Percentiles rank a stretch among this genome's conserved stretches.
Evolutionary conservation across 1,140 invertebrate species (phyloP).

Genomic region (Brachionus asplanchnoidis): DNA sequence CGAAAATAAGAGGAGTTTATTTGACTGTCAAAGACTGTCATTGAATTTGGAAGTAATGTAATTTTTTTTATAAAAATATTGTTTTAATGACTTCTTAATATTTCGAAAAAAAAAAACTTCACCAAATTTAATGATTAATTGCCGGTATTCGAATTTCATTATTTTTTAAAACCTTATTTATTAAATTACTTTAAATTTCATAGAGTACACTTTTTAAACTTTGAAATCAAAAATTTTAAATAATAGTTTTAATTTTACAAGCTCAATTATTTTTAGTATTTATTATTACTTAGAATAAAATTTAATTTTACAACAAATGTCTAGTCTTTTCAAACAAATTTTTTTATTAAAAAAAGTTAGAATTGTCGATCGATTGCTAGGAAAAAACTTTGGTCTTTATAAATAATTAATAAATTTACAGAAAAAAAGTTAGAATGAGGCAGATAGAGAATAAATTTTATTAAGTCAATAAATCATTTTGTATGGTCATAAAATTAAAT

Average conservation of each 20-base stretch:
- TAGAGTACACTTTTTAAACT: neutral
- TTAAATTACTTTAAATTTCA: too few species aligned
- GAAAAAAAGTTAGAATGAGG: neutral
- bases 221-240: neutral
- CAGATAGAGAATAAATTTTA: neutral
- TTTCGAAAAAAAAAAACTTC: too few species aligned
- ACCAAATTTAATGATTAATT: too few species aligned
- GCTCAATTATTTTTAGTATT: neutral
- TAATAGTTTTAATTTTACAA: neutral
- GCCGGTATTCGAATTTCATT: too few species aligned
- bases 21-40: neutral
- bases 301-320: neutral
- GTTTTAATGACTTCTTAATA: too few species aligned
- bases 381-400: neutral
- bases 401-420: neutral
- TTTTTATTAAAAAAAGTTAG: neutral
- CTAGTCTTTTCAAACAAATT: constrained; percentile 12
- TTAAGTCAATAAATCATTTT: neutral
- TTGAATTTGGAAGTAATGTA: neutral
- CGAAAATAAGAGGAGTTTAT: neutral
- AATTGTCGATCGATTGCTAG: neutral
- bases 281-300: neutral
- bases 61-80: neutral
- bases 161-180: too few species aligned
- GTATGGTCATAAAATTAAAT: neutral